Evolutionary conservation across 2,888 invertebrate genomes (phyloP).

Genomic region (Allolobophora icterica): DNA sequence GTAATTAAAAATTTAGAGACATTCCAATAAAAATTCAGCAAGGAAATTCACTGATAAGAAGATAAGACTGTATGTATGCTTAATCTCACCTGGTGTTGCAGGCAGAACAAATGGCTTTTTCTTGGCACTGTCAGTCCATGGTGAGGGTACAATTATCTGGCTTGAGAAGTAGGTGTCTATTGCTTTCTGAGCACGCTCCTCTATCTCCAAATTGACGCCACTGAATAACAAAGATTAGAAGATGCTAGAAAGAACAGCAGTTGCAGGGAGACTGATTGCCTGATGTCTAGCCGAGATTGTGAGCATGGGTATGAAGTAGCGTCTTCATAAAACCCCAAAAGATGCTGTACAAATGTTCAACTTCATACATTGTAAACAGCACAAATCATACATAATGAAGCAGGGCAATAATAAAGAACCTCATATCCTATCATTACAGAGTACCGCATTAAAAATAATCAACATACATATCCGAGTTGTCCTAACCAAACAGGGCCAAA

Average conservation of each 20-base stretch:
- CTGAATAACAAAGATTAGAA: constrained; percentile 14
- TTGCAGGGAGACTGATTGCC: not conserved
- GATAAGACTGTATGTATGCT: not conserved
- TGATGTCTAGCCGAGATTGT: not conserved
- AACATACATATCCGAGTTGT: too few species aligned
- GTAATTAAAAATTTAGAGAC: not conserved
- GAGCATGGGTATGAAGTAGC: not conserved
- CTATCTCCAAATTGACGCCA: constrained; percentile 55
- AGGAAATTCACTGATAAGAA: not conserved
- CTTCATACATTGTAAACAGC: not conserved
- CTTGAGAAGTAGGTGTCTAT: constrained; percentile 59
- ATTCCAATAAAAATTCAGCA: not conserved
- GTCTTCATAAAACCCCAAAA: not conserved
- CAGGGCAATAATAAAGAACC: not conserved
- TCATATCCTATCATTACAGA: not conserved
- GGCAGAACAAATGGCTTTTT: constrained; percentile 38
- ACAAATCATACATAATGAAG: not conserved
- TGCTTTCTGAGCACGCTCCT: constrained; percentile 57
- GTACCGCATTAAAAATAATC: not conserved
- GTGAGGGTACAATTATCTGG: constrained; percentile 59
- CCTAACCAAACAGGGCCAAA: too few species aligned
- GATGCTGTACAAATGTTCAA: not conserved
- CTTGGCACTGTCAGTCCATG: constrained; percentile 52
- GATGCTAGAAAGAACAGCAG: not conserved
- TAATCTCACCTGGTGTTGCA: constrained; percentile 41